Base-by-base conservation (phyloP, 2,888 invertebrate species). In the Acronicta psi region DNA sequence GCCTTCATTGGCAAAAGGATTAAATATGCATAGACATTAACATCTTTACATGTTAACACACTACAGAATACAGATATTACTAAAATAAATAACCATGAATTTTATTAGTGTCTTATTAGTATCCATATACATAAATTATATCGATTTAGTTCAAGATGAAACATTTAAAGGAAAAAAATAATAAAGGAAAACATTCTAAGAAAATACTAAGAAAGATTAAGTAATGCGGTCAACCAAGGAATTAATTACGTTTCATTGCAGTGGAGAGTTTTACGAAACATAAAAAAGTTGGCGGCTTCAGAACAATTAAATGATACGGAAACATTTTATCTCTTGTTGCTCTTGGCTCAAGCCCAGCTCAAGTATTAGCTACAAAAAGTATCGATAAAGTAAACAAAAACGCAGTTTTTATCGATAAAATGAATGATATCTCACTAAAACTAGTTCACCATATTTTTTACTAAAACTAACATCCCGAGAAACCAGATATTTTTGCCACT, bases 391-490 rank as follows among this genome's bases (percentile, higher is more conserved):
- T 67, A 62, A 65, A 75, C 51, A 61, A 36, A 34, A 56, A 59
- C 38, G 6, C 54, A 54, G 34, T 23, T 38, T 29, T 43, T 60
- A 56, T 46, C 8, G 16, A 51, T 40, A 45, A 40, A 23, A 41
- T 63, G 50, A 59, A 42, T 34, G 59, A 61, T 47, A 61, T 63
- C 50, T 50, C 18, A 54, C 47, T 44, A 56, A 59, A 60, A 44
- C 42, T 58, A 59, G 50, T 62, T 70, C 54, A 29, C 11, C 11
- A 5, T 38, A 53, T 37, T 44, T 63, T 53, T 54, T 42, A 53
- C 17, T 59, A 63, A 69, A 53, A 73, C 57, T 74, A 75, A 75
- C 74, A 78, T 79, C 77, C 80, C 73, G 67, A 53, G 44, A 60
- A 56, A 50, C 45, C 69, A 58, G 59, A 72, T 52, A 66, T 77